phyloP scores from a whole-genome alignment of 1,140 invertebrate species.

The Eciton burchellii region DNA sequence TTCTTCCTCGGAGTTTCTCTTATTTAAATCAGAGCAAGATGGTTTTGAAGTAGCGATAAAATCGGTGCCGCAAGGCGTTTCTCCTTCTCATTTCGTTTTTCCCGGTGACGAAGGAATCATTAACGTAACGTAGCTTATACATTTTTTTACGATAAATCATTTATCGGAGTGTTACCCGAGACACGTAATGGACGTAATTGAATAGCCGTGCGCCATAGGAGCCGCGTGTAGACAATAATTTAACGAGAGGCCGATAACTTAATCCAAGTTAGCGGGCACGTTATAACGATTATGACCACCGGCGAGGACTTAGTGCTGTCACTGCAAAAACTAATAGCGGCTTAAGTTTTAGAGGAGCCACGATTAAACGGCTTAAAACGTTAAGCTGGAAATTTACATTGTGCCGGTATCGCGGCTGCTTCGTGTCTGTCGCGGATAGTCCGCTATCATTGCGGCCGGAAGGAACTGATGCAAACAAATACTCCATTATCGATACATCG shows the following conservation, averaged over 20 bases:
- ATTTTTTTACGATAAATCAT: not conserved
- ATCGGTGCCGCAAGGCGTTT: not conserved
- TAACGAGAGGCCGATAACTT: conserved; percentile 74
- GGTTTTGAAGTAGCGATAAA: not conserved
- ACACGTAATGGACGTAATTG: not conserved
- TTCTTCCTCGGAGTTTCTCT: not conserved
- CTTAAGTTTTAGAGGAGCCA: conserved; percentile 72
- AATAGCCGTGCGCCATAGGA: not conserved
- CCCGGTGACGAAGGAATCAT: not conserved
- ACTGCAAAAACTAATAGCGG: conserved; percentile 75
- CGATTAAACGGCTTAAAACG: conserved; percentile 71
- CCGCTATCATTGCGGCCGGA: conserved; percentile 8
- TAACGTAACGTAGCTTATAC: not conserved
- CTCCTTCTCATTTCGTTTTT: no score
- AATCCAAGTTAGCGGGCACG: conserved; percentile 70
- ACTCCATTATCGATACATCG: not conserved
- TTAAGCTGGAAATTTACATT: conserved; percentile 73
- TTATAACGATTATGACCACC: conserved; percentile 75
- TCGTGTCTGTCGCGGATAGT: conserved; percentile 47
- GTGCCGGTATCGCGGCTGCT: not conserved
- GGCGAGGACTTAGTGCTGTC: conserved; percentile 72
- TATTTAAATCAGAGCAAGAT: not conserved
- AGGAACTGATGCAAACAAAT: conserved; percentile 15
- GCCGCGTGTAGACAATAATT: conserved; percentile 60
- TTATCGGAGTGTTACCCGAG: not conserved